Conservation (phyloP, 1,140 invertebrate species). For the Aphidius ervi region DNA sequence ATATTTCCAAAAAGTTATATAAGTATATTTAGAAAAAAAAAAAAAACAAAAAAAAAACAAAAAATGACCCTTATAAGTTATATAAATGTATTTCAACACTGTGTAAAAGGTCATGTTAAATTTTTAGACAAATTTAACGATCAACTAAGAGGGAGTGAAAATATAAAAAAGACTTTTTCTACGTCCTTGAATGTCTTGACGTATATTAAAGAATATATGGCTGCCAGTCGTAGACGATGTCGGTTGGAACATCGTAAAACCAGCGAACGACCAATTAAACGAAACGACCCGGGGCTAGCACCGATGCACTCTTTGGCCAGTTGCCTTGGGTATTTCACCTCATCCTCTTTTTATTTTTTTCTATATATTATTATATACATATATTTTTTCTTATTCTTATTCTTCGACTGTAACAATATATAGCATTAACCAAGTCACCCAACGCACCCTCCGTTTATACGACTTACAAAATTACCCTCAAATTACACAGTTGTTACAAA, state of each 20-base stretch:
- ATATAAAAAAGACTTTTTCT: no score
- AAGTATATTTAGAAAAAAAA: not conserved
- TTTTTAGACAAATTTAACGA: conserved; percentile 3
- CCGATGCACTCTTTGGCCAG: conserved; percentile 41
- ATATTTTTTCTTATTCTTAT: conserved; percentile 3
- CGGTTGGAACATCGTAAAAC: conserved; percentile 42
- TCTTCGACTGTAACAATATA: conserved; percentile 16
- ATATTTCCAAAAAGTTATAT: not conserved
- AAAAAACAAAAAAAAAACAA: not conserved
- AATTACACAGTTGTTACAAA: conserved; percentile 44
- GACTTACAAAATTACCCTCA: conserved; percentile 44
- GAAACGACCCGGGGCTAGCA: conserved; percentile 38
- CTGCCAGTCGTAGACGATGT: conserved; percentile 19
- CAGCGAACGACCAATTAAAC: conserved; percentile 45
- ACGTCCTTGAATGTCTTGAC: no score
- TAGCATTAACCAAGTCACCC: conserved; percentile 34
- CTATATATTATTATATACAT: no score
- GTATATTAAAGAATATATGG: no score
- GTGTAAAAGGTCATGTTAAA: not conserved
- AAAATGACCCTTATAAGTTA: not conserved
- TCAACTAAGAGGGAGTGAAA: no score
- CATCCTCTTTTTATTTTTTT: not conserved
- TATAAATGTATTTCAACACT: conserved; percentile 1
- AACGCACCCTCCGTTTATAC: conserved; percentile 32
- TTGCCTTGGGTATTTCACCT: conserved; percentile 18